These are phyloP conservation scores for Dinoponera quadriceps DNA, from an alignment of 1,140 invertebrate species.

Conservation along the genomic window DNA sequence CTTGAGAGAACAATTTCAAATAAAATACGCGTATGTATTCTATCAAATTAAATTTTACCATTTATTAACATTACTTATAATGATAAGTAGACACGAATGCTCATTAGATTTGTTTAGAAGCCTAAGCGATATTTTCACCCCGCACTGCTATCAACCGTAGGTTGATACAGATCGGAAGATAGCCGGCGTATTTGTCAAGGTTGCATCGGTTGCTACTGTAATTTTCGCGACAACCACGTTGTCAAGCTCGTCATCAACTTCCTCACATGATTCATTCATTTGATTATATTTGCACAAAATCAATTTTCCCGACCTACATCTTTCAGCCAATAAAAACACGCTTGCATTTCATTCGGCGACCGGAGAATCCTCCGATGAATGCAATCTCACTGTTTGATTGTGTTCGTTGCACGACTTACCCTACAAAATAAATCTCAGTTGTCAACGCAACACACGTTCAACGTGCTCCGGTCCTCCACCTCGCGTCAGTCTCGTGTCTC, in stretches of 20 bases:
- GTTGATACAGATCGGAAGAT: too few species aligned
- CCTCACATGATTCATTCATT: neutral
- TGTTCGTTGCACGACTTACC: neutral
- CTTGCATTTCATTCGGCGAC: neutral
- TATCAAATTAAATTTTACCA: neutral
- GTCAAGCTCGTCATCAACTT: too few species aligned
- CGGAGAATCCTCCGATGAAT: neutral
- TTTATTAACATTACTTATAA: neutral
- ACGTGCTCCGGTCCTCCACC: neutral
- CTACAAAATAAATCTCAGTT: conserved; percentile 10
- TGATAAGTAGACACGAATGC: neutral
- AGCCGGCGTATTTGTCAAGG: too few species aligned
- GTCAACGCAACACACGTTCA: neutral
- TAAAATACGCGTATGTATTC: neutral
- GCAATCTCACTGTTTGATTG: neutral
- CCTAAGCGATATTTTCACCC: neutral
- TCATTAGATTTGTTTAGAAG: neutral
- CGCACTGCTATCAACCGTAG: too few species aligned
- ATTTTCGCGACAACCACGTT: too few species aligned
- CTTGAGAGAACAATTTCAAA: neutral
- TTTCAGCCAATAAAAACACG: neutral
- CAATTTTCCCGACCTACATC: neutral
- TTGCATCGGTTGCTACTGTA: too few species aligned
- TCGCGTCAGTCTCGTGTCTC: conserved; percentile 32
- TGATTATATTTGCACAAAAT: neutral